These are phyloP conservation scores for Silurus lanzhouensis DNA, from an alignment of 2,797 vertebrate species.

Conservation along the genomic window DNA sequence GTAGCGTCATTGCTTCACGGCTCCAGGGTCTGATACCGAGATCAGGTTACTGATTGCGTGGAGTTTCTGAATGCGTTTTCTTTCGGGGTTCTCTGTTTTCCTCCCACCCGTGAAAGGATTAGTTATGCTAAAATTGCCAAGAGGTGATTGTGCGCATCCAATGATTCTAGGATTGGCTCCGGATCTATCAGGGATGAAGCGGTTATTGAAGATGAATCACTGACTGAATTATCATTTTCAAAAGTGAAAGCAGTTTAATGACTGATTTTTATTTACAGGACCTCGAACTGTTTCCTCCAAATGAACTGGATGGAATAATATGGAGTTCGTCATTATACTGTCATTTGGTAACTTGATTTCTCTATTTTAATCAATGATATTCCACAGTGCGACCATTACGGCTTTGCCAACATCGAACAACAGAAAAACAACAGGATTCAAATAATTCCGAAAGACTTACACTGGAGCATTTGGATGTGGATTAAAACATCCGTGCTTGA, in stretches of 20 bases:
- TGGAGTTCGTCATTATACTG: neutral
- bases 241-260: neutral
- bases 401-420: neutral
- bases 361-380: conserved; percentile 9
- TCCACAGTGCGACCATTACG: neutral
- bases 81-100: neutral
- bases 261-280: conserved; percentile 11
- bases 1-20: neutral
- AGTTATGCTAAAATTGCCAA: neutral
- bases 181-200: neutral
- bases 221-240: neutral
- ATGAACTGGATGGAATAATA: neutral
- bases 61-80: too few relatives aligned
- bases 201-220: neutral
- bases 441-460: neutral
- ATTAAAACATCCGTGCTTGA: neutral
- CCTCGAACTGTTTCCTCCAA: neutral
- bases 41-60: neutral
- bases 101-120: neutral
- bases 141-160: too few relatives aligned
- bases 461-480: neutral
- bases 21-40: neutral
- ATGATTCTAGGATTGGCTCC: neutral
- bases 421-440: neutral
- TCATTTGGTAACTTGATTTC: conserved; percentile 27